Conservation (phyloP, 2,113 vertebrate genomes). For the Capreolus pygargus region DNA sequence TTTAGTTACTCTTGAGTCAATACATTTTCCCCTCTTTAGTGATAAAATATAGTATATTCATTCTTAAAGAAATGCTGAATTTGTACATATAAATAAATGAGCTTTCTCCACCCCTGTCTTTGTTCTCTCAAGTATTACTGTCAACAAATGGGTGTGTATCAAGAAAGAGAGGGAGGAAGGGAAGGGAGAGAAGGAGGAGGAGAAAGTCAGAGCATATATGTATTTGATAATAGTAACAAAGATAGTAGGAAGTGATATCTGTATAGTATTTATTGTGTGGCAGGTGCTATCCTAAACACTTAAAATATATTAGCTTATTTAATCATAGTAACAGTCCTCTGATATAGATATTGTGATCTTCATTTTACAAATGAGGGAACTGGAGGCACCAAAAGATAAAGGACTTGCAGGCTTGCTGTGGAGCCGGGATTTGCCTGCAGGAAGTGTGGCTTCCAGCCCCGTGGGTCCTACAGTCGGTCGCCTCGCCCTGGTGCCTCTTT, state of each 20-base stretch:
- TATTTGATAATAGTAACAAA: neutral
- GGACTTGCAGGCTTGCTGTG: neutral
- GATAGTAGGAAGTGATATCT: neutral
- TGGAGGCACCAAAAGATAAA: neutral
- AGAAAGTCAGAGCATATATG: neutral
- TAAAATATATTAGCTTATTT: neutral
- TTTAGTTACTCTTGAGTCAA: neutral
- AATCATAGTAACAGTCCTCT: neutral
- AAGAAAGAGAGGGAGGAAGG: neutral
- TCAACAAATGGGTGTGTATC: neutral
- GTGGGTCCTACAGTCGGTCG: accelerated
- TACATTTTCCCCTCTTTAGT: neutral
- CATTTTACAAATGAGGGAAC: neutral
- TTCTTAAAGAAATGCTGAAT: neutral
- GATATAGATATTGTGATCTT: neutral
- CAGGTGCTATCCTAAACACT: neutral
- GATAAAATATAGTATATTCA: neutral
- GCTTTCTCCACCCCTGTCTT: neutral
- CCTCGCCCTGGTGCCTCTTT: neutral
- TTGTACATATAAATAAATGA: neutral
- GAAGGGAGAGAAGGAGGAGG: accelerated
- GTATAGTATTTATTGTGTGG: neutral
- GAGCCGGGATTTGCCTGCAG: neutral
- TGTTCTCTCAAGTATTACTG: neutral
- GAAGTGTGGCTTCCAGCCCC: neutral